Conservation (phyloP, 2,797 vertebrate genomes). For the Danio choprae region DNA sequence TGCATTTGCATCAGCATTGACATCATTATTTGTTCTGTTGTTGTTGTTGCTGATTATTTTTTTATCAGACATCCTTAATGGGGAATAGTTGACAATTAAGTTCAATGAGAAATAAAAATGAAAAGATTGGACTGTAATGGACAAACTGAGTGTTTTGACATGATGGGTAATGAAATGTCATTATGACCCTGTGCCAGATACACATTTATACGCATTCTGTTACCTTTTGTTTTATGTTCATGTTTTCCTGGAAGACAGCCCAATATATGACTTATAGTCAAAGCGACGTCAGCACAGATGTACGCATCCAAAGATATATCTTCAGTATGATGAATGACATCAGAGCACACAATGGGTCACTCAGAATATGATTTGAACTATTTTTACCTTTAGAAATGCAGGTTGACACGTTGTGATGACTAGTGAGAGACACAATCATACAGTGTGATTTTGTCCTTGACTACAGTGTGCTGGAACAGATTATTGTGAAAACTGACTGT, state of each 20-base stretch:
- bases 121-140: not conserved
- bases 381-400: conserved; percentile 20
- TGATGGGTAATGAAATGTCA: not conserved
- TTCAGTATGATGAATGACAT: conserved; percentile 22
- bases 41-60: not conserved
- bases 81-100: not conserved
- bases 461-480: not conserved
- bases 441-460: conserved; percentile 8
- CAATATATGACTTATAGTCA: not conserved
- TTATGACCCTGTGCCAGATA: not conserved
- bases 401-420: conserved; percentile 1
- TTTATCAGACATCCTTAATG: not conserved
- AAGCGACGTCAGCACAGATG: conserved; percentile 16
- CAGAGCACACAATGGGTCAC: conserved; percentile 15
- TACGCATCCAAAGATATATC: not conserved
- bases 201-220: not conserved
- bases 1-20: not conserved
- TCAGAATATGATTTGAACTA: not conserved
- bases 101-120: not conserved
- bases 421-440: not conserved
- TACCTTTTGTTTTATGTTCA: conserved; percentile 12
- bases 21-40: not conserved
- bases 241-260: conserved; percentile 22
- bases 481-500: not conserved
- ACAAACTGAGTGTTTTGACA: not conserved